Base-by-base conservation (phyloP, 2,797 vertebrate genomes). In the Danio tinwini region DNA sequence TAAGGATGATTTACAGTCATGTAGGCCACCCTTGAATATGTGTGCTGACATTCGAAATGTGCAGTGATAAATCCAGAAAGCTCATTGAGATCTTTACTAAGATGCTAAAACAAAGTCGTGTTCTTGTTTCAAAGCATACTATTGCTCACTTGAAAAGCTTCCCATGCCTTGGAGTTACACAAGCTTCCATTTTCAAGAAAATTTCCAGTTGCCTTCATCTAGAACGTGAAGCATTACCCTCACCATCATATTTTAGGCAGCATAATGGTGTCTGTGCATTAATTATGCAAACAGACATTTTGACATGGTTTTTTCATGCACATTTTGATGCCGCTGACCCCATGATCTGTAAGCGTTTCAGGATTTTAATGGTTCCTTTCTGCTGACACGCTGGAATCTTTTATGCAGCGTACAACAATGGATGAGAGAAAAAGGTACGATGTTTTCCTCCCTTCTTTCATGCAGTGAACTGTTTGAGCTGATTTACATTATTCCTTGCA, bases 381-480 rank as follows among this genome's bases (percentile, higher is more conserved):
- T 47, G 56, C 68, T 68, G 67, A 82, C 45, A 72, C 47, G 13
- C 52, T 55, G n/a, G 64, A 13, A 76, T 47, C 5, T 53, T 61
- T 78, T 59, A 42, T 50, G 44, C 29, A 17, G 75, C 6, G 7
- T 19, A 58, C 10, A 14, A 44, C 39, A 44, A 59, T 59, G 10
- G 53, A 73, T 45, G 12, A 0, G 2, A n/a, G 55, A 29, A 29
- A 29, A 49, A 44, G 37, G 45, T 70, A 29, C 81, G 67, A 1
- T 5, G 44, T 13, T 84, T 69, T 65, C 64, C 90, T 87, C 89
- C 79, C 80, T 89, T 85, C 67, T 81, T 70, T 80, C 68, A 75
- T 70, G 82, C 70, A 76, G 80, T 85, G 86, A 84, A 81, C 40
- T 74, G 78, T 85, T 81, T 87, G 70, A 88, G 86, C 83, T 83